Conservation (phyloP, 2,797 vertebrate genomes). For the Siniperca scherzeri region DNA sequence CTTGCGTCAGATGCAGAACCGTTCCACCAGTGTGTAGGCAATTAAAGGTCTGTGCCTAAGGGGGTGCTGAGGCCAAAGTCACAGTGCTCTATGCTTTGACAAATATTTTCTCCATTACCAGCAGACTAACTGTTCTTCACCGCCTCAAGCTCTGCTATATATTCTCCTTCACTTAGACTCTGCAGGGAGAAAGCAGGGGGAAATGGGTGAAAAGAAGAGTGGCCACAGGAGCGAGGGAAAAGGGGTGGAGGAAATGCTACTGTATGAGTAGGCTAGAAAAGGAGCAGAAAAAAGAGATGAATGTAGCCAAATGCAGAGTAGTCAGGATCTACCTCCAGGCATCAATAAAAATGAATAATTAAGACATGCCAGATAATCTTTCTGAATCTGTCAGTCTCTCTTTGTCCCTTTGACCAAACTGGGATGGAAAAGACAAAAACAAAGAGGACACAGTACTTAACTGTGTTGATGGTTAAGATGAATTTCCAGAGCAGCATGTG, state of each 20-base stretch:
- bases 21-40: slow-evolving; percentile 57
- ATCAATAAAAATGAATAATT: slow-evolving; percentile 58
- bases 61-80: slow-evolving; percentile 64
- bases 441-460: slow-evolving; percentile 3
- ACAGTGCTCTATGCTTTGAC: slow-evolving; percentile 64
- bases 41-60: slow-evolving; percentile 70
- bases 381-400: slow-evolving; percentile 25
- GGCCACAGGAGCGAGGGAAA: neutral
- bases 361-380: slow-evolving; percentile 29
- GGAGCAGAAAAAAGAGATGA: slow-evolving; percentile 32
- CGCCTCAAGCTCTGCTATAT: slow-evolving; percentile 63
- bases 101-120: slow-evolving; percentile 78
- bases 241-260: slow-evolving; percentile 7
- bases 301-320: slow-evolving; percentile 34
- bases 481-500: slow-evolving; percentile 44
- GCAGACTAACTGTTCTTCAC: slow-evolving; percentile 65
- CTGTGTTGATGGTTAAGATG: slow-evolving; percentile 17
- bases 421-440: slow-evolving; percentile 27
- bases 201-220: slow-evolving; percentile 37
- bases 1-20: slow-evolving; percentile 25
- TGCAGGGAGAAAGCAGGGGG: slow-evolving; percentile 13
- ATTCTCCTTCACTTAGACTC: slow-evolving; percentile 66
- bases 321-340: slow-evolving; percentile 37
- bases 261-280: slow-evolving; percentile 9
- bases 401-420: slow-evolving; percentile 2